Base-by-base conservation (phyloP, 2,888 invertebrate species). In the Drosophila anomelani region DNA sequence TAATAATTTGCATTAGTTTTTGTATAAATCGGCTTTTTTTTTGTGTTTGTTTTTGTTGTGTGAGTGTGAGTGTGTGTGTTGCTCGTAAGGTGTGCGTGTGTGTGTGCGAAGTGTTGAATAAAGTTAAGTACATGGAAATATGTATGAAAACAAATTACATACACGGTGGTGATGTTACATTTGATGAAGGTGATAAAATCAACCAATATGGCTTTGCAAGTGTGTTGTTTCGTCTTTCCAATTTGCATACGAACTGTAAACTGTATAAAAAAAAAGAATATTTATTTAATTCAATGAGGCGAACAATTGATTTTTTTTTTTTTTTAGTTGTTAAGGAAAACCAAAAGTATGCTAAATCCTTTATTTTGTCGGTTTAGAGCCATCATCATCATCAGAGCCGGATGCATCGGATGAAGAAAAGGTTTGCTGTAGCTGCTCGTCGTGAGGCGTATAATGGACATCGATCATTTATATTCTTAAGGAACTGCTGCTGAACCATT, bases 21-120 rank as follows among this genome's bases (percentile, higher is more conserved):
- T 51, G 51, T 51, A 41, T 0, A 57, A 69, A 49, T 68, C 54
- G 70, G 47, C 49, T 46, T 67, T 54, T 67, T 68, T 54, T 55
- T 61, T 58, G 7, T 54, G 39, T 62, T 47, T 64, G 34, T 66
- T 36, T 43, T 49, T 64, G 34, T 64, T 68, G 43, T 36, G 38
- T 34, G 55, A 38, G 54, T 47, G 55, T 54, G 51, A 54, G 29
- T 29, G 29, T 8, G 29, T 29, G 29, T 29, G 29, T 29, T 23
- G 23, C 44, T 69, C 58, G 70, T 51, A 38, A 67, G 56, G 51
- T 56, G 62, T 56, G 29, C 0, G 29, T 29, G 29, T 6, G 29
- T 29, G 29, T 29, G 29, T 29, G 62, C 34, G 47, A 23, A 20
- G 47, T 54, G 54, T 41, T 60, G 49, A 51, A 34, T 34, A 62